Base-by-base conservation (phyloP, 2,797 vertebrate species). In the Pseudochaenichthys georgianus region DNA sequence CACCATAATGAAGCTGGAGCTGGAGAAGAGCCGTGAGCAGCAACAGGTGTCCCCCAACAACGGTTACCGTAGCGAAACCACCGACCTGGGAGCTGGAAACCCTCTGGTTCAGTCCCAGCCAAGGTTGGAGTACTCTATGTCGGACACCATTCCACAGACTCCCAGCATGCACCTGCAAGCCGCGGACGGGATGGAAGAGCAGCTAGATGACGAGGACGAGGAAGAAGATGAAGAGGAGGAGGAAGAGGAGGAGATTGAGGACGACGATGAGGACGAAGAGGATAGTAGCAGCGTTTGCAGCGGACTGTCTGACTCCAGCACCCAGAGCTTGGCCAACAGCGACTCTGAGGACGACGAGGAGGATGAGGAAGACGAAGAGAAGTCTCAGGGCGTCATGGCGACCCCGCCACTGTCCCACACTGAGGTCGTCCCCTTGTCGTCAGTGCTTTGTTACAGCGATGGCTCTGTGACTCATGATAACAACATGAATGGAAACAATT, bases 1-100 rank as follows among this genome's bases (percentile, higher is more conserved):
- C 96, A 99, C 98, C 50, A 99, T 99, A 87, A 99, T 99, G 98
- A 99, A 99, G 93, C 96, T 99, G 34, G 98, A 99, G 89, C 93
- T 99, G 90, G 98, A 99, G 93, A 99, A 98, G 92, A 99, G 96
- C 74, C 95, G 96, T 3, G 98, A 99, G 93, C 97, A 97, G 87
- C 93, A 95, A 87, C 93, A 93, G 69, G 93, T 94, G 16, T 91
- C 96, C 7, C 85, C 94, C 0, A 85, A 94, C 63, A 97, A 96
- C 4, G 95, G 97, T 87, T 97, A 95, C 92, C 96, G 94, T 1
- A 38, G 90, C 1, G 90, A 92, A 12, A 28, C 94, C 1, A 90
- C 93, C 0, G 93, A 96, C 71, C 96, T 94, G n/a, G 94, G 94
- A 3, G 94, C 95, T 69, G 87, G 93, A 58, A 96, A 94, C 80